Percentiles rank a stretch among this genome's conserved stretches.
Evolutionary conservation across 2,113 vertebrate genomes (phyloP).

Genomic region (Hemiscyllium ocellatum): DNA sequence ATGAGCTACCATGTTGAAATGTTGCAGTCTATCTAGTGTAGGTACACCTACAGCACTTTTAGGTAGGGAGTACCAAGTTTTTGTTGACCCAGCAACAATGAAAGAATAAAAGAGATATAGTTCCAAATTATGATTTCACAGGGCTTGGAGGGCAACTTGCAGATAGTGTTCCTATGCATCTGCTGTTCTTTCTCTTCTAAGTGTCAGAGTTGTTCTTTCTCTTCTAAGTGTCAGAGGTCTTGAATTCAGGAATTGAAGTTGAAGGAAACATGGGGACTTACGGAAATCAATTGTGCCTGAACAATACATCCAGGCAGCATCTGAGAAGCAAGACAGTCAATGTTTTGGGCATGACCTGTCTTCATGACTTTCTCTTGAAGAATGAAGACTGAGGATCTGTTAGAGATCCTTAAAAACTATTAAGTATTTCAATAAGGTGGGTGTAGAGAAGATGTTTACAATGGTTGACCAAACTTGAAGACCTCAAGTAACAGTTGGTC

Average conservation of each 20-base stretch:
- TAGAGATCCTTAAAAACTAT: not conserved
- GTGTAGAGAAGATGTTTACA: not conserved
- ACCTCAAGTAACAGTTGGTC: not conserved
- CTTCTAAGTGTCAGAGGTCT: not conserved
- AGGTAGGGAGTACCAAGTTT: not conserved
- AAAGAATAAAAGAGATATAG: not conserved
- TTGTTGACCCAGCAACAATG: not conserved
- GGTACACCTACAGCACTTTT: too few species aligned
- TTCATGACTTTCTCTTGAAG: not conserved
- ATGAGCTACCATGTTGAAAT: not conserved
- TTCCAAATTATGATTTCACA: not conserved
- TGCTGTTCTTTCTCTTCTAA: not conserved
- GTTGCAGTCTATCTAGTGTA: not conserved
- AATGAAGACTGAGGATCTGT: not conserved
- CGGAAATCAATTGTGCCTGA: not conserved
- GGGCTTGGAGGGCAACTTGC: not conserved
- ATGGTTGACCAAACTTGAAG: not conserved
- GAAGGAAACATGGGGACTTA: not conserved
- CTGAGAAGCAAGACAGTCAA: too few species aligned
- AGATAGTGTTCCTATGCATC: not conserved
- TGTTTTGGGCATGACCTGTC: too few species aligned
- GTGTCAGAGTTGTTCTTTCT: not conserved
- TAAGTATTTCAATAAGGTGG: not conserved
- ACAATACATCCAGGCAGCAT: not conserved
- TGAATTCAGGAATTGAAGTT: not conserved